Conservation (phyloP, 2,113 vertebrate species). For the Chamaetylas fuelleborni region DNA sequence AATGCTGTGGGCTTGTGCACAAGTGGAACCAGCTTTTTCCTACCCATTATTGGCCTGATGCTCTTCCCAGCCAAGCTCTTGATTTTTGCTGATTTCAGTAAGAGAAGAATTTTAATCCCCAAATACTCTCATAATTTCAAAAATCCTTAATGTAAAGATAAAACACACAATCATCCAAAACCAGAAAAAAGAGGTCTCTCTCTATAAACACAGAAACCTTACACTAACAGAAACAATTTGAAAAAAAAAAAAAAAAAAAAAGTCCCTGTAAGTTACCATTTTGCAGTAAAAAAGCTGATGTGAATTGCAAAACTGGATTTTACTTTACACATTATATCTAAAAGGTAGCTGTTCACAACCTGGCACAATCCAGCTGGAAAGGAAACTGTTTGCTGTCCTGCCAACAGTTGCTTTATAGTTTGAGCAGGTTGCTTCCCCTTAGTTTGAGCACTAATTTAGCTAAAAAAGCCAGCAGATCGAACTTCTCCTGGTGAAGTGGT, state of each 20-base stretch:
- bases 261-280: neutral
- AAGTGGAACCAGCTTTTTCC: neutral
- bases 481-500: neutral
- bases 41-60: neutral
- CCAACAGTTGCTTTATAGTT: neutral
- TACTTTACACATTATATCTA: neutral
- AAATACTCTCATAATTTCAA: neutral
- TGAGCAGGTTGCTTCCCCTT: neutral
- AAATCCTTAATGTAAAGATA: neutral
- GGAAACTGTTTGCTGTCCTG: neutral
- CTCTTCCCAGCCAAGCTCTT: neutral
- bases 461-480: conserved; percentile 1
- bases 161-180: neutral
- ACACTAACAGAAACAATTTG: neutral
- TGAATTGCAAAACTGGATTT: neutral
- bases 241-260: neutral
- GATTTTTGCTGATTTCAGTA: neutral
- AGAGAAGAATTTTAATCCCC: neutral
- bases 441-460: neutral
- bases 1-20: neutral
- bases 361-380: neutral
- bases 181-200: neutral
- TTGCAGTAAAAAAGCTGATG: neutral
- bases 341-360: neutral
- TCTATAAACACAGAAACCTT: neutral